A percentile compares a stretch with the other conserved stretches of the same genome.
Evolutionary conservation across 2,797 vertebrate genomes (phyloP).

Genomic region (Fringilla coelebs): DNA sequence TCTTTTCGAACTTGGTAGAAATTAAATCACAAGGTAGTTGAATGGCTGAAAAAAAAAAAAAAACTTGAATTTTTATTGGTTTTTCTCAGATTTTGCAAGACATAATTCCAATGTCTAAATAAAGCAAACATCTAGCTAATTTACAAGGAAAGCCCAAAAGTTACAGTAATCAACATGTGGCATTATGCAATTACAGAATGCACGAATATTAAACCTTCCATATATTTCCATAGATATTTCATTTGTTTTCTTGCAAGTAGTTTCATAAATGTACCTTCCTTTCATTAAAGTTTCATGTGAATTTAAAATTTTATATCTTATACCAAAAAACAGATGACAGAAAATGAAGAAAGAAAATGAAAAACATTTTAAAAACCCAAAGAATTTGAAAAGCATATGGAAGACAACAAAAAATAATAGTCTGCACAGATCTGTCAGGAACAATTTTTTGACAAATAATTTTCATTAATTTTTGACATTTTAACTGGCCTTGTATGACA

Average conservation of each 20-base stretch:
- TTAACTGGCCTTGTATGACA: background rate
- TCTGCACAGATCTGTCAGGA: background rate
- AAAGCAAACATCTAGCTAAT: background rate
- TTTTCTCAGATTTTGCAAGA: background rate
- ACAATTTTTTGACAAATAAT: background rate
- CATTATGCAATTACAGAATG: background rate
- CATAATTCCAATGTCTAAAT: background rate
- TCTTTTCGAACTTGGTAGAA: background rate
- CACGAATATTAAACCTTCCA: background rate
- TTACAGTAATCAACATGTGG: background rate
- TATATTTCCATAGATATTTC: background rate
- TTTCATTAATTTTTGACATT: background rate
- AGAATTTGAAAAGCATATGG: background rate
- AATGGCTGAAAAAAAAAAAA: background rate
- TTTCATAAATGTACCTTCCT: background rate
- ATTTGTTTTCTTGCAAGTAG: background rate
- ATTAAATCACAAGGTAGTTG: background rate
- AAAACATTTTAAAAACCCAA: background rate
- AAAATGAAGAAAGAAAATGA: background rate
- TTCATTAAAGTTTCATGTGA: background rate
- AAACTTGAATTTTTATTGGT: background rate
- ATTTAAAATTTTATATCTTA: background rate
- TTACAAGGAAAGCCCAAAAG: accelerated
- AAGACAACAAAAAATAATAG: background rate
- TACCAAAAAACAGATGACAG: background rate